Evolutionary conservation across 2,113 vertebrate species (phyloP).

Genomic region (Erpornis zantholeuca): DNA sequence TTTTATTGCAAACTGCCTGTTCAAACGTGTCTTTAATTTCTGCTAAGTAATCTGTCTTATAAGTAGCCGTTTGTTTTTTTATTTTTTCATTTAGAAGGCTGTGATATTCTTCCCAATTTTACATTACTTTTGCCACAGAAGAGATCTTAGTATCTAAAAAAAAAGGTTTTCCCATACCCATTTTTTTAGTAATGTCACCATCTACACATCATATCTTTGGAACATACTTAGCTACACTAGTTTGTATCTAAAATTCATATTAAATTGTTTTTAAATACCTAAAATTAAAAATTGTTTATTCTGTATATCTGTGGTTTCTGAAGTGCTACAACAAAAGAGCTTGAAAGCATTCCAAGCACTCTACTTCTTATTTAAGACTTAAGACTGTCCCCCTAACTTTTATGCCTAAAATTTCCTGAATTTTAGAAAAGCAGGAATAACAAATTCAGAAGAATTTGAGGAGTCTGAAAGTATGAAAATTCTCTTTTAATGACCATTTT

Average conservation of each 20-base stretch:
- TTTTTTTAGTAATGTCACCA: background rate
- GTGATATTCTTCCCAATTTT: background rate
- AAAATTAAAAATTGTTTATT: background rate
- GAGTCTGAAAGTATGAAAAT: background rate
- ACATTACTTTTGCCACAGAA: background rate
- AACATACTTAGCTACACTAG: background rate
- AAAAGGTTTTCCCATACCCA: background rate
- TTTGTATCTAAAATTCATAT: background rate
- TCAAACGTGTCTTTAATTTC: background rate
- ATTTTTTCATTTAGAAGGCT: background rate
- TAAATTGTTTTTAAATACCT: background rate
- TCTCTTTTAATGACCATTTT: background rate
- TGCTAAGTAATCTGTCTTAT: background rate
- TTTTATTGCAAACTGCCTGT: background rate
- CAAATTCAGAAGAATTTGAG: background rate
- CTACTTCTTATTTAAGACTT: background rate
- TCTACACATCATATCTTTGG: background rate
- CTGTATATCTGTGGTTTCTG: background rate
- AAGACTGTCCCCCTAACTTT: background rate
- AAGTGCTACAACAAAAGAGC: background rate
- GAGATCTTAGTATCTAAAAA: background rate
- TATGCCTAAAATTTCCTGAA: background rate
- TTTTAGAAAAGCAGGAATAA: background rate
- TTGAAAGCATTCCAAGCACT: background rate
- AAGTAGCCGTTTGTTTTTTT: background rate